Evolutionary conservation across 1,140 invertebrate species (phyloP).

Genomic region (Hyles vespertilio): DNA sequence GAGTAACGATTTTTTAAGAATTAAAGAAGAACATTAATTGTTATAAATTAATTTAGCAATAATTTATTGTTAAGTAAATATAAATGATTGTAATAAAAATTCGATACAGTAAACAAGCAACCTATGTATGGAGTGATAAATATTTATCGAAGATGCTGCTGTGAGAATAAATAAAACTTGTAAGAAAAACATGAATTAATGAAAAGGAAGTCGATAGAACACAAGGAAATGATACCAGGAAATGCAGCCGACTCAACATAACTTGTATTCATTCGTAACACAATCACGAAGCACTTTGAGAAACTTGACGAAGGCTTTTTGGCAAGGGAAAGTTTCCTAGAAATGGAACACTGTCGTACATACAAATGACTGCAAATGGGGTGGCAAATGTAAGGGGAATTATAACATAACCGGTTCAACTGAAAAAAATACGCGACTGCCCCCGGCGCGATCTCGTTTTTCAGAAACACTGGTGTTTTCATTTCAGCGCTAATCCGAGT

Average conservation of each 20-base stretch:
- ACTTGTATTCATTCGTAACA: constrained; percentile 39
- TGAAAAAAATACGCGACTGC: constrained; percentile 16
- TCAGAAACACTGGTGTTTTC: background rate
- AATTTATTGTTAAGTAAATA: no score
- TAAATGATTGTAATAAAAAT: no score
- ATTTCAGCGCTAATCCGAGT: constrained; percentile 2
- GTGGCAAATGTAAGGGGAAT: constrained; percentile 35
- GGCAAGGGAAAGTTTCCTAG: constrained; percentile 55
- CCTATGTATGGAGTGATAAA: no score
- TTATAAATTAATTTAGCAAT: no score
- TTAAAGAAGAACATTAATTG: no score
- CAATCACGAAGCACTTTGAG: constrained; percentile 60
- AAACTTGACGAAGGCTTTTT: constrained; percentile 66
- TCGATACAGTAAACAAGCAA: no score
- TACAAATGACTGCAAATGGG: constrained; percentile 60
- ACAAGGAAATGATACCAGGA: constrained; percentile 3
- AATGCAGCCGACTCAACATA: background rate
- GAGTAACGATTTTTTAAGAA: no score
- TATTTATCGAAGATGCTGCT: no score
- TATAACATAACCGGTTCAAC: constrained; percentile 23
- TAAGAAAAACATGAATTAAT: background rate
- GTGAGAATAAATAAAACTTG: no score
- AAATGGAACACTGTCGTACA: constrained; percentile 42
- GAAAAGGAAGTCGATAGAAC: constrained; percentile 26
- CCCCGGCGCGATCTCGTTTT: no score